Evolutionary conservation across 2,888 invertebrate species (phyloP).

Genomic region (Epistrophe eligans): DNA sequence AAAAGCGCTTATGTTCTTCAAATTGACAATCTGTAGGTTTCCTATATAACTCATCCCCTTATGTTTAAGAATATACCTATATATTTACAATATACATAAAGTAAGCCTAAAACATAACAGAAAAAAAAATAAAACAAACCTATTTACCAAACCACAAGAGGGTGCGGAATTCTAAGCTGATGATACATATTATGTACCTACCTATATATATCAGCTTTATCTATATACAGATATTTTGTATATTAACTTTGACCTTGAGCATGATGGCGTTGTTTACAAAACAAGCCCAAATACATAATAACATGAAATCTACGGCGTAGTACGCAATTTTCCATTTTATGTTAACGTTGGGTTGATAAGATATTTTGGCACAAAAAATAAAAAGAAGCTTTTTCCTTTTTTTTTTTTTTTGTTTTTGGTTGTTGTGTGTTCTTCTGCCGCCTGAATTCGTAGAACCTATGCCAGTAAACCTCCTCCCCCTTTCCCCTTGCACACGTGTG

Average conservation of each 20-base stretch:
- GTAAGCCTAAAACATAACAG: neutral
- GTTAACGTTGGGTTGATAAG: constrained; percentile 31
- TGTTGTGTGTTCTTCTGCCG: neutral
- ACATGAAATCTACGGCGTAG: constrained; percentile 32
- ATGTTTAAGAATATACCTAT: neutral
- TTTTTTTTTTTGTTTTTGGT: neutral
- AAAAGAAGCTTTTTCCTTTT: constrained; percentile 4
- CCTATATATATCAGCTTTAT: neutral
- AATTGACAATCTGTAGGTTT: constrained; percentile 21
- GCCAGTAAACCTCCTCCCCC: neutral
- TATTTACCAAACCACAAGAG: constrained; percentile 29
- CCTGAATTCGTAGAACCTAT: neutral
- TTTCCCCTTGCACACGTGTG: constrained; percentile 37
- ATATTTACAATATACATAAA: too few relatives aligned
- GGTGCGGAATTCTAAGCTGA: constrained; percentile 13
- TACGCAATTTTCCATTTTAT: constrained; percentile 30
- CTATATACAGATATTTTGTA: neutral
- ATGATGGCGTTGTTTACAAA: constrained; percentile 63
- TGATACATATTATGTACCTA: neutral
- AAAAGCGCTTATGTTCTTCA: constrained; percentile 12
- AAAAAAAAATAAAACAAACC: neutral
- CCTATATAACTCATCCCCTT: constrained; percentile 35
- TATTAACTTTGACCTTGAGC: constrained; percentile 69
- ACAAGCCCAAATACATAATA: constrained; percentile 57
- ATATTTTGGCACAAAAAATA: constrained; percentile 24